These are phyloP conservation scores for Lasiurus borealis DNA, from an alignment of 2,113 vertebrate genomes.

Conservation along the genomic window DNA sequence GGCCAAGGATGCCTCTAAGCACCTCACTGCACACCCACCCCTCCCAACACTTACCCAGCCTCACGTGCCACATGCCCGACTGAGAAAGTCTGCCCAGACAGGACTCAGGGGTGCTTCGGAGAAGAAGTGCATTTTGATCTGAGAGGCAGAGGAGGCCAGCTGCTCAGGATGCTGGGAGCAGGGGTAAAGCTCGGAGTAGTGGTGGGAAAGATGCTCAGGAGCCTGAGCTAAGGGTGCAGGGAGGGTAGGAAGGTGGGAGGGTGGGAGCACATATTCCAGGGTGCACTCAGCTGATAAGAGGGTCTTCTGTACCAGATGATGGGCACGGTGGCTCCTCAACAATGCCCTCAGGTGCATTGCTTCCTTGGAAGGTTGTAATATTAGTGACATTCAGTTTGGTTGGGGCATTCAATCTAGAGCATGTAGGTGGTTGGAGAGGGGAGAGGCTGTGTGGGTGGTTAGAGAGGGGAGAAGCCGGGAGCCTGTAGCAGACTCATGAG, in stretches of 20 bases:
- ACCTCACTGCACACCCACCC: too few relatives aligned
- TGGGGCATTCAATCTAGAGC: neutral
- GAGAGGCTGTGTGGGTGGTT: neutral
- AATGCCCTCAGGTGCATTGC: neutral
- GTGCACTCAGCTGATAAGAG: neutral
- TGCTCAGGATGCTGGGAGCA: neutral
- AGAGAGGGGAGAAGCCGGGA: neutral
- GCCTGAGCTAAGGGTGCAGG: neutral
- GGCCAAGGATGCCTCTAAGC: neutral
- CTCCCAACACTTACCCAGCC: neutral
- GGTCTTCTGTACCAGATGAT: neutral
- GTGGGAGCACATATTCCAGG: neutral
- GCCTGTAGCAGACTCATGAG: neutral
- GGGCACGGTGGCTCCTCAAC: neutral
- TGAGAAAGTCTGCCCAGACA: neutral
- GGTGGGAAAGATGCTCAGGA: neutral
- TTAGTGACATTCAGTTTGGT: neutral
- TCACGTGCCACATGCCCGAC: neutral
- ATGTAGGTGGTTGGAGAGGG: neutral
- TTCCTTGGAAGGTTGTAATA: neutral
- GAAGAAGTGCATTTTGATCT: neutral
- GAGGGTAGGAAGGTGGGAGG: too few relatives aligned
- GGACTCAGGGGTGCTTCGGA: neutral
- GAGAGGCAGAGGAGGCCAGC: neutral
- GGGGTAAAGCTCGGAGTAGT: neutral